Evolutionary conservation across 2,888 invertebrate genomes (phyloP), one percentile per base, ranked within the genome.

Genomic region (Maniola hyperantus): DNA sequence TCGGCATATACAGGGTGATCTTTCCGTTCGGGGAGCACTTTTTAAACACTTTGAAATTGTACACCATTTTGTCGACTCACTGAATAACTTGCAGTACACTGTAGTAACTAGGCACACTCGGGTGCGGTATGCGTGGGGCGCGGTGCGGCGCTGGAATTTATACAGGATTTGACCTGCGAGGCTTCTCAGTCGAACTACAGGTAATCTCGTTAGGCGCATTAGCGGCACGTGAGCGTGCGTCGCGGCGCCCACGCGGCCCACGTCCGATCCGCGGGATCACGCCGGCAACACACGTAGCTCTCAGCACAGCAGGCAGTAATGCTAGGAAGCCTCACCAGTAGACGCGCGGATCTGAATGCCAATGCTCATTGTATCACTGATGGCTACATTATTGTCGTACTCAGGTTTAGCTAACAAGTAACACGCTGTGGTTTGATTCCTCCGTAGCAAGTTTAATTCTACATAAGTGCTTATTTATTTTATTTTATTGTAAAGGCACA

Each of bases 11-110:
- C 76, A 98, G 89, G 50, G 97, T 96, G 77, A 97, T 88, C 92
- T 97, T 97, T 73, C 96, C 96, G 87, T 97, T 97, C 58, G 97
- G 97, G 51, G 97, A 96, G 80, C 95, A 95, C 93, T 98, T 98
- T 89, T 98, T 98, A 89, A 96, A 98, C 82, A 98, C 97, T 88
- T 97, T 96, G 86, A 97, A 97, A 84, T 97, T 97, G 80, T 95
- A 96, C 83, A 97, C 97, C 98, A 97, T 97, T 72, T 84, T 94
- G n/a, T 36, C 42, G 63, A 36, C 44, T 20, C 61, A 48, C 48
- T 64, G 42, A 51, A 26, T 26, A 64, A 36, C 44, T 46, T 57
- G 68, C 20, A 39, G 0, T 39, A 48, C 0, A 11, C 6, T 8
- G 6, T 8, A 8, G 5, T 44, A 13, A 5, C 1, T n/a, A n/a